Conservation (phyloP, 2,888 invertebrate genomes). For the Ophonus ardosiacus region DNA sequence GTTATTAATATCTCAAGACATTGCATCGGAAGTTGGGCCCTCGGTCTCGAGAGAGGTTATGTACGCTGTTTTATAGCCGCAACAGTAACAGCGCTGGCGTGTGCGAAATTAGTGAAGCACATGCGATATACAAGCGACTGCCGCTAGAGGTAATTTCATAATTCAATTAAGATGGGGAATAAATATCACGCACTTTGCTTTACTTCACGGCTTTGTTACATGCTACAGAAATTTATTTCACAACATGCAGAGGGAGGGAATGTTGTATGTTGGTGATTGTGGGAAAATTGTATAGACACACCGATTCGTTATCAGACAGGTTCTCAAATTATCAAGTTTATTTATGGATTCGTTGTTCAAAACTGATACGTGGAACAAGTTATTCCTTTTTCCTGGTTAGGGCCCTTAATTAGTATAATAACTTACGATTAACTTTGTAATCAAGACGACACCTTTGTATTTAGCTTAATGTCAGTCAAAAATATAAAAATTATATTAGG, state of each 20-base stretch:
- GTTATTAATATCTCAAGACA: constrained; percentile 46
- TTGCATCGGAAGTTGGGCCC: constrained; percentile 25
- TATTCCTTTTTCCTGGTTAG: too few species aligned
- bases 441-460: too few species aligned
- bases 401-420: too few species aligned
- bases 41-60: background rate
- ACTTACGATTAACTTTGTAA: too few species aligned
- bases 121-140: constrained; percentile 43
- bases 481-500: too few species aligned
- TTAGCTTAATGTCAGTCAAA: too few species aligned
- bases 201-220: constrained; percentile 28
- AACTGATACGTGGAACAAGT: too few species aligned
- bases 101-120: constrained; percentile 57
- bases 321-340: too few species aligned
- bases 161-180: constrained; percentile 52
- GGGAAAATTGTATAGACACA: too few species aligned
- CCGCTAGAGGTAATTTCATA: constrained; percentile 51
- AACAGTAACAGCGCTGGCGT: background rate
- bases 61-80: background rate
- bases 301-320: too few species aligned
- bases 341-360: too few species aligned
- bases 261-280: too few species aligned
- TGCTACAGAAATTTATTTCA: background rate
- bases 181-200: constrained; percentile 56
- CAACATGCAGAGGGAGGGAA: background rate